Conservation (phyloP, 2,113 vertebrate species). For the Ptyas mucosa region DNA sequence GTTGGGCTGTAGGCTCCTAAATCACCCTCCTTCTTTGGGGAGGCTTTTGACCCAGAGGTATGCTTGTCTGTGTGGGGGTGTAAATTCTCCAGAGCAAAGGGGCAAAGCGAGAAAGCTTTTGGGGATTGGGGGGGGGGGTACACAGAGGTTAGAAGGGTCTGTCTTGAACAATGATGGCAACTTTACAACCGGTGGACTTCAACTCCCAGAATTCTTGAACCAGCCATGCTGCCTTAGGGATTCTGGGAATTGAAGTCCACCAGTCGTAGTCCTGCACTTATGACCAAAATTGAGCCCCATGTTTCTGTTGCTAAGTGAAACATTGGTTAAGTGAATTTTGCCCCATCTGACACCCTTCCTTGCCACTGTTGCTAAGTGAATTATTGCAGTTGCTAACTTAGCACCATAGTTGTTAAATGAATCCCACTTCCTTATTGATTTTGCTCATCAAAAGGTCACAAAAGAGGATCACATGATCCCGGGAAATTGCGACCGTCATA, state of each 20-base stretch:
- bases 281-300: fast-evolving
- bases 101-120: neutral
- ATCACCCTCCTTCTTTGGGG: neutral
- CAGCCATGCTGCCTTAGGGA: neutral
- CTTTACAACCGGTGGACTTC: neutral
- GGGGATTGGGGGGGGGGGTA: fast-evolving
- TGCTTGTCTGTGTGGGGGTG: neutral
- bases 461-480: neutral
- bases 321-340: neutral
- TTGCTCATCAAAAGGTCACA: neutral
- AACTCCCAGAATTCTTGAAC: neutral
- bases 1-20: neutral
- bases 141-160: neutral
- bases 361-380: neutral
- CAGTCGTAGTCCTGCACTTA: neutral
- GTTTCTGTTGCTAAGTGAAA: neutral
- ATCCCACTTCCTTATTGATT: neutral
- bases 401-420: neutral
- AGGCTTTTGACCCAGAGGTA: neutral
- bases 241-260: too few species aligned
- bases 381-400: neutral
- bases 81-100: neutral
- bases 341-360: neutral
- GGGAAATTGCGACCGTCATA: neutral
- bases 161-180: neutral